These are phyloP conservation scores for Lissonota sp. DNA, from an alignment of 2,888 invertebrate genomes.

Conservation along the genomic window DNA sequence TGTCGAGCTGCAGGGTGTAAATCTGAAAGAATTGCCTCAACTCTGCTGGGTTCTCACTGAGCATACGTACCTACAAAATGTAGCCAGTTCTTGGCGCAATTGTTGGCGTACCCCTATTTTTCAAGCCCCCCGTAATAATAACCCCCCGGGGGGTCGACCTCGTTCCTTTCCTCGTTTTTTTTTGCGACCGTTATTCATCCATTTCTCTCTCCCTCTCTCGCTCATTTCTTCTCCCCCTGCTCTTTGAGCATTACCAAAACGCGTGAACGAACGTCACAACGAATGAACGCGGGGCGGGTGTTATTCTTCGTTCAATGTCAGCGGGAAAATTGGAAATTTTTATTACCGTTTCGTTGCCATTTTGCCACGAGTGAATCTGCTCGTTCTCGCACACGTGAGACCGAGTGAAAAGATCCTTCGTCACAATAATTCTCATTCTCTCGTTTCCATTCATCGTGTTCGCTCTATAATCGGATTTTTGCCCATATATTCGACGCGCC, in stretches of 20 bases:
- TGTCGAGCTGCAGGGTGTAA: conserved; percentile 77
- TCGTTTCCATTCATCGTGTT: conserved; percentile 65
- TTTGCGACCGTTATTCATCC: conserved; percentile 39
- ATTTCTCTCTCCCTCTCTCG: too few relatives aligned
- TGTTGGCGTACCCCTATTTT: too few relatives aligned
- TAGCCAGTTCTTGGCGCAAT: too few relatives aligned
- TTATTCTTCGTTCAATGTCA: conserved; percentile 40
- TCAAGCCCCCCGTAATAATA: conserved; percentile 42
- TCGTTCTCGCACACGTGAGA: too few relatives aligned
- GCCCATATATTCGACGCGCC: background rate
- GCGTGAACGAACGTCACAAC: conserved; percentile 28
- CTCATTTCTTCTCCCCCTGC: conserved; percentile 12
- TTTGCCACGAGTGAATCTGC: too few relatives aligned
- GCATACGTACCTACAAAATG: too few relatives aligned
- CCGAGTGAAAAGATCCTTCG: too few relatives aligned
- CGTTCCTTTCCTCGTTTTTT: conserved; percentile 30
- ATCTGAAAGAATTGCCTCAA: conserved; percentile 81
- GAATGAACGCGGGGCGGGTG: too few relatives aligned
- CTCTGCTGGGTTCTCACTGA: conserved; percentile 69
- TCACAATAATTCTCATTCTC: background rate
- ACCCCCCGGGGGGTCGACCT: conserved; percentile 44
- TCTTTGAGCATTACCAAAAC: conserved; percentile 3
- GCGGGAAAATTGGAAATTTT: conserved; percentile 74
- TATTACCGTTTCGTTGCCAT: too few relatives aligned
- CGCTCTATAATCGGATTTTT: conserved; percentile 68